phyloP scores from a whole-genome alignment of 2,888 invertebrate genomes.

The Stenodema calcarata region DNA sequence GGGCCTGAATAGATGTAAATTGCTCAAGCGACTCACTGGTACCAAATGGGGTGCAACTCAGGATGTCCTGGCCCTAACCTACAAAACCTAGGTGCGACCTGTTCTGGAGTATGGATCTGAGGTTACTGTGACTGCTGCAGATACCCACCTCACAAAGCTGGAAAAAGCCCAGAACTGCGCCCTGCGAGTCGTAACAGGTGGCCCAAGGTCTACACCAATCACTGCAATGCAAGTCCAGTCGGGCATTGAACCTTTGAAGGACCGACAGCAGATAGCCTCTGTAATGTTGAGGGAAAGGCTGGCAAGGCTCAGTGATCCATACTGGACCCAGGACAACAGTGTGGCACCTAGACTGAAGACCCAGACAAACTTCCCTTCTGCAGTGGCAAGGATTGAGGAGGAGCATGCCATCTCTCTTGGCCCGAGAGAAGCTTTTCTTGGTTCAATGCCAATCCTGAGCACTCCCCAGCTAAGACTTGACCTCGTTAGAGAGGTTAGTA shows the following conservation, averaged over 20 bases:
- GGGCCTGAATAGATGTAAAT: slow-evolving; percentile 6
- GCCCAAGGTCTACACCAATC: slow-evolving; percentile 3
- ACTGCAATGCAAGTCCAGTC: neutral
- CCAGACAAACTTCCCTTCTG: too few species aligned
- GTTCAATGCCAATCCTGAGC: too few species aligned
- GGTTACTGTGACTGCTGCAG: slow-evolving; percentile 13
- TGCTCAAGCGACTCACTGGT: slow-evolving; percentile 10
- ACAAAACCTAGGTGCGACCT: neutral
- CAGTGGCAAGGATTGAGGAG: too few species aligned
- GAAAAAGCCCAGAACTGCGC: slow-evolving; percentile 14
- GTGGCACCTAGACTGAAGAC: too few species aligned
- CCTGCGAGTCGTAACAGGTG: slow-evolving; percentile 13
- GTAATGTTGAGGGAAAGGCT: slow-evolving; percentile 10
- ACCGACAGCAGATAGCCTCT: slow-evolving; percentile 10
- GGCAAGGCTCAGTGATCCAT: slow-evolving; percentile 4
- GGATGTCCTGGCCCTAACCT: slow-evolving; percentile 10
- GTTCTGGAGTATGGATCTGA: slow-evolving; percentile 8
- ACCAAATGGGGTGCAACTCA: slow-evolving; percentile 10
- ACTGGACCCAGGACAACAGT: too few species aligned
- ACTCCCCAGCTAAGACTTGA: too few species aligned
- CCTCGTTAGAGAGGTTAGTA: too few species aligned
- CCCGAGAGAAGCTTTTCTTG: too few species aligned
- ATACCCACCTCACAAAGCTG: neutral
- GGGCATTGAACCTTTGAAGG: slow-evolving; percentile 9
- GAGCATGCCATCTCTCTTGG: too few species aligned